Percentiles rank a stretch among this genome's conserved stretches.
phyloP scores from a whole-genome alignment of 1,140 invertebrate species.

The Pogonognathellus flavescens region DNA sequence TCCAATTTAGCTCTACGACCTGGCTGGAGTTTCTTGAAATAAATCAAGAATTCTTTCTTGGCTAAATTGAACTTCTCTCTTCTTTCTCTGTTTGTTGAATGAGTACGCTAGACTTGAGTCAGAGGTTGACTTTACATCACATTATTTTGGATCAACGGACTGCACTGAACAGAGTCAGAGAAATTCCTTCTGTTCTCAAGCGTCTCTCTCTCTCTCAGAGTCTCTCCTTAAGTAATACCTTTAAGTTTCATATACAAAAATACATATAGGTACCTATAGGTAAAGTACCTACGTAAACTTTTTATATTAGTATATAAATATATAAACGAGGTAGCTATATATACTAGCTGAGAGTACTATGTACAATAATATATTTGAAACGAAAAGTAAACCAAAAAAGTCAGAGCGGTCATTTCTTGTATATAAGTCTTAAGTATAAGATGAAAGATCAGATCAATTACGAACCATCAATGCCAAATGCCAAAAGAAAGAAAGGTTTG shows the following conservation, averaged over 20 bases:
- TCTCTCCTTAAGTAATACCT: no score
- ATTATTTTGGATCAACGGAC: constrained; percentile 34
- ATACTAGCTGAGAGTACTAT: neutral
- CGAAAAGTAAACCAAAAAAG: no score
- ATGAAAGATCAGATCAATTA: constrained; percentile 49
- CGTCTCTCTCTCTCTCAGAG: no score
- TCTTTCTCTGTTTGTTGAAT: neutral
- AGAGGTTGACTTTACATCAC: neutral
- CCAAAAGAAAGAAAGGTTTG: neutral
- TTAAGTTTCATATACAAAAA: no score
- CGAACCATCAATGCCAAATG: constrained; percentile 41
- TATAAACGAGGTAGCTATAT: no score
- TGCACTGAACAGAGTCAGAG: constrained; percentile 2
- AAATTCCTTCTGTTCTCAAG: constrained; percentile 32
- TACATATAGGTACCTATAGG: no score
- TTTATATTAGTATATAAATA: no score
- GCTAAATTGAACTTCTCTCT: constrained; percentile 33
- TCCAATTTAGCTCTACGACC: constrained; percentile 41
- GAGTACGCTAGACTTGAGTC: no score
- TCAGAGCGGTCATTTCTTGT: constrained; percentile 38
- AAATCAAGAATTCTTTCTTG: constrained; percentile 44
- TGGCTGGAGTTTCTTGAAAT: constrained; percentile 43
- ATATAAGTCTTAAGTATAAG: neutral
- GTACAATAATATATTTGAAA: constrained; percentile 42
- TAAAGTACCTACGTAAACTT: no score